phyloP scores from a whole-genome alignment of 2,888 invertebrate genomes.

The Electrophaes corylata region DNA sequence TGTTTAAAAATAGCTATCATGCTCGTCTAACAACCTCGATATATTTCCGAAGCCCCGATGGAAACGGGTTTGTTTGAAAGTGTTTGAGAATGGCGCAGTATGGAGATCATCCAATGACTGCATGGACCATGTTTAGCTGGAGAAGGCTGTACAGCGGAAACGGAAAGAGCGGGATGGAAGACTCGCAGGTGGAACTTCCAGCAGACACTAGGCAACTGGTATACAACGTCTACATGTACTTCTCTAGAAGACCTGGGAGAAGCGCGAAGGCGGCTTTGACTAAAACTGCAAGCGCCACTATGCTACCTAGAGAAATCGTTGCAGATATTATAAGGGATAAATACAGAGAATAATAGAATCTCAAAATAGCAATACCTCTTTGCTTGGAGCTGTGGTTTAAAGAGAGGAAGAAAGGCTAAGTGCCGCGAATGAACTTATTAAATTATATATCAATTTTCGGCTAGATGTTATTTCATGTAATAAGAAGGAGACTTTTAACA shows the following conservation, averaged over 20 bases:
- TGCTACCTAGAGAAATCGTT: slow-evolving; percentile 76
- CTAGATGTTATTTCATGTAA: too few relatives aligned
- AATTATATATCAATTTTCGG: too few relatives aligned
- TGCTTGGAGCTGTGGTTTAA: neutral
- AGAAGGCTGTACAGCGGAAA: slow-evolving; percentile 72
- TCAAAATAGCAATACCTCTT: neutral
- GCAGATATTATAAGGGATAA: slow-evolving; percentile 77
- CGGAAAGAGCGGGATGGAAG: slow-evolving; percentile 61
- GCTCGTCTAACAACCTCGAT: slow-evolving; percentile 30
- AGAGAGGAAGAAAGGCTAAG: neutral
- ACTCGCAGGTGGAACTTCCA: slow-evolving; percentile 67
- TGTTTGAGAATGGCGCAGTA: slow-evolving; percentile 75
- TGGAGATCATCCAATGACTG: slow-evolving; percentile 81
- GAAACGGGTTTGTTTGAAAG: slow-evolving; percentile 24
- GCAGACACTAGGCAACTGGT: slow-evolving; percentile 77
- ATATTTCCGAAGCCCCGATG: slow-evolving; percentile 36
- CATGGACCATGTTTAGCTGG: slow-evolving; percentile 83
- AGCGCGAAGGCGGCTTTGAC: slow-evolving; percentile 69
- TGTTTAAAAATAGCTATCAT: slow-evolving; percentile 33
- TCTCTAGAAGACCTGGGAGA: slow-evolving; percentile 71
- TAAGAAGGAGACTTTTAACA: too few relatives aligned
- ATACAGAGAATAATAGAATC: slow-evolving; percentile 47
- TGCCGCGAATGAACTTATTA: too few relatives aligned
- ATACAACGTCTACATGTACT: slow-evolving; percentile 78
- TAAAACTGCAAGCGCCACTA: slow-evolving; percentile 76